These are phyloP conservation scores for Quadriops clusia DNA, from an alignment of 2,888 invertebrate genomes.

Conservation along the genomic window DNA sequence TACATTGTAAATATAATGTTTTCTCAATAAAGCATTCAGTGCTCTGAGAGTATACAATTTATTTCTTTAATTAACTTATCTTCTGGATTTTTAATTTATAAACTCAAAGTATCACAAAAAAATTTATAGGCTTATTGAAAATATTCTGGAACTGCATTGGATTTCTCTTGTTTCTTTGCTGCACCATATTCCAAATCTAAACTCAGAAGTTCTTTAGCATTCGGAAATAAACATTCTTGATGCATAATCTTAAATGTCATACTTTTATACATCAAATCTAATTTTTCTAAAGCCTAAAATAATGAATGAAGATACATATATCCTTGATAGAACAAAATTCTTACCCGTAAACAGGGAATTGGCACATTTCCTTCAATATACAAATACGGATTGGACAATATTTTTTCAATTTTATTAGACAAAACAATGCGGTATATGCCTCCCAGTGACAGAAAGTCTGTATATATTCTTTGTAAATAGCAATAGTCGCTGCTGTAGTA, in stretches of 20 bases:
- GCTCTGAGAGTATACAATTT: conserved; percentile 20
- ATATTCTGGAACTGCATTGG: not conserved
- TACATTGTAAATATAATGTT: conserved; percentile 12
- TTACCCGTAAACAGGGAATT: conserved; percentile 24
- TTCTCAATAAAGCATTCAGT: conserved; percentile 31
- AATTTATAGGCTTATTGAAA: conserved; percentile 1
- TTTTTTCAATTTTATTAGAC: conserved; percentile 23
- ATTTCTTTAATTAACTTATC: not conserved
- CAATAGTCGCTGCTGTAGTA: conserved; percentile 27
- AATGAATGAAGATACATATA: conserved; percentile 1
- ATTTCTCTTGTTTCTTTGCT: conserved; percentile 12
- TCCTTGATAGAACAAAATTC: not conserved
- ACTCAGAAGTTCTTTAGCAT: conserved; percentile 26
- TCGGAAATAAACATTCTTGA: conserved; percentile 27
- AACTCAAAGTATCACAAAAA: conserved; percentile 1
- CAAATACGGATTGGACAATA: conserved; percentile 21
- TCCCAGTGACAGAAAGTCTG: conserved; percentile 18
- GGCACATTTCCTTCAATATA: conserved; percentile 27
- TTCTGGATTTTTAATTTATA: conserved; percentile 7
- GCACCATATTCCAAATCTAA: conserved; percentile 32
- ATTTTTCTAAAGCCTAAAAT: conserved; percentile 27
- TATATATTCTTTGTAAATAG: conserved; percentile 27
- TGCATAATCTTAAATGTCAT: conserved; percentile 21
- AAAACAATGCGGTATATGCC: conserved; percentile 24
- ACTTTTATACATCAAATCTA: conserved; percentile 24